phyloP scores from a whole-genome alignment of 2,113 vertebrate genomes.

The Elephas maximus region DNA sequence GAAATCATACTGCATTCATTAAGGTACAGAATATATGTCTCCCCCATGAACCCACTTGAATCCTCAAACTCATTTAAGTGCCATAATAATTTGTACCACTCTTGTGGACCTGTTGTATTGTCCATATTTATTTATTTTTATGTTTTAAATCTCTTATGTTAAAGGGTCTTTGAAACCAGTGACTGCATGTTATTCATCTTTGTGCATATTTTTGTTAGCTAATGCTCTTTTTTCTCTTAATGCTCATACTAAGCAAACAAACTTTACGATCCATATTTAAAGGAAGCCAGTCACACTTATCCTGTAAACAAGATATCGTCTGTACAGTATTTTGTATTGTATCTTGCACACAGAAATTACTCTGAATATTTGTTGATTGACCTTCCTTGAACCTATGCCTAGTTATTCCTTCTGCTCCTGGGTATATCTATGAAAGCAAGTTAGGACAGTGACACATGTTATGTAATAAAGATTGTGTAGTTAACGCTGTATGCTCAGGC shows the following conservation, averaged over 20 bases:
- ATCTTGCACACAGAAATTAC: background rate
- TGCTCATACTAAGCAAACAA: background rate
- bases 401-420: background rate
- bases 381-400: slow-evolving; percentile 4
- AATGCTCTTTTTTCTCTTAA: background rate
- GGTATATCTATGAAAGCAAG: background rate
- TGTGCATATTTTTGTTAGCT: slow-evolving; percentile 23
- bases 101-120: background rate
- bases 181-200: background rate
- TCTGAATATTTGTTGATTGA: slow-evolving; percentile 2
- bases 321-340: background rate
- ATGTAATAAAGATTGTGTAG: background rate
- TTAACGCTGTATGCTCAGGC: background rate
- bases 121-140: background rate
- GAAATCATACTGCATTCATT: background rate
- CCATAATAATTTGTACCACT: background rate
- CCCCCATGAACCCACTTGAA: background rate
- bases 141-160: background rate
- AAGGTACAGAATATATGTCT: background rate
- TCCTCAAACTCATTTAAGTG: background rate
- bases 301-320: background rate
- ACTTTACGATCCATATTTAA: background rate
- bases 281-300: slow-evolving; percentile 21
- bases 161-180: background rate
- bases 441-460: background rate